Evolutionary conservation across 2,113 vertebrate genomes (phyloP), one percentile per base, ranked within the genome.

Genomic region (Poecilia latipinna): DNA sequence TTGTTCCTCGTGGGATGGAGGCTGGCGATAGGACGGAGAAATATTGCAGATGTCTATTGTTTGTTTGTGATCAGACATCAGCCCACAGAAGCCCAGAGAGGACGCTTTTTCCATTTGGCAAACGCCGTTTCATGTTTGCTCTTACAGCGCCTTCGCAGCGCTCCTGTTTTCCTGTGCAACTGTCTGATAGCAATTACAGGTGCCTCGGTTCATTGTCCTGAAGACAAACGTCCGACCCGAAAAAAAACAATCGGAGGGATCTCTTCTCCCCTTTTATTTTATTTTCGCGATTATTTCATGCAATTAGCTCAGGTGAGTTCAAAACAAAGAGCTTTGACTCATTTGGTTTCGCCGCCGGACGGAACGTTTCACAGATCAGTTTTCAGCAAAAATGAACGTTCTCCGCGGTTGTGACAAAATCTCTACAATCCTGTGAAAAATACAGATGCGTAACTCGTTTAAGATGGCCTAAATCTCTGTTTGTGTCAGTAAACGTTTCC

Each of bases 21-120:
- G 86, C 82, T 86, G 78, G 84, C 75, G 87, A 89, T 89, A 91
- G 91, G 91, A 88, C 75, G 76, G 78, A 77, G 82, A 83, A 90
- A 89, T 90, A 83, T 87, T 76, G 77, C 88, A 91, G 86, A 91
- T 89, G 88, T 79, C 86, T 74, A 92, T 95, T 95, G 93, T 95
- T 94, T 94, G 87, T 94, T 93, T 91, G 91, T 82, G 88, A 90
- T 88, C 79, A 63, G 76, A 86, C 83, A 80, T 81, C 81, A n/a
- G 70, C 33, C 73, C 65, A 81, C 83, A 73, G 76, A 37, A 89
- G 84, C 83, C 71, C 79, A 88, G 84, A 91, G 90, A 92, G 83
- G 85, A 86, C 78, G 83, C 35, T 37, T 92, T 93, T 93, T 93
- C 90, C 91, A 91, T 91, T 90, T 90, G 60, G 80, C 84, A 29